These are phyloP conservation scores for Maniola hyperantus DNA, from an alignment of 2,888 invertebrate species.

Conservation along the genomic window DNA sequence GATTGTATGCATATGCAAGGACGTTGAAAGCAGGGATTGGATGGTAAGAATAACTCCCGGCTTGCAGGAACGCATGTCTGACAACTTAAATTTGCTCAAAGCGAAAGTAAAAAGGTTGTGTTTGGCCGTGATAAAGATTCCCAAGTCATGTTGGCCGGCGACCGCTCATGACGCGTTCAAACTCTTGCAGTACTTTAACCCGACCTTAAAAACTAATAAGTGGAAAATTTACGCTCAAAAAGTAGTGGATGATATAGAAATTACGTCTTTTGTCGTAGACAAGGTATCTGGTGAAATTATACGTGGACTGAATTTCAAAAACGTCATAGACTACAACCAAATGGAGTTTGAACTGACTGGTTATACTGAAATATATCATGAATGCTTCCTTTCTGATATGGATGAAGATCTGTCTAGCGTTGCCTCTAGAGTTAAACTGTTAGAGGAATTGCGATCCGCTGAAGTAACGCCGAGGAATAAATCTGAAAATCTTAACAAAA, in stretches of 20 bases:
- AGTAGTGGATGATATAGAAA: conserved; percentile 53
- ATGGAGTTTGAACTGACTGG: conserved; percentile 74
- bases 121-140: conserved; percentile 67
- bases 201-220: conserved; percentile 58
- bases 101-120: conserved; percentile 67
- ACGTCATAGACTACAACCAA: conserved; percentile 68
- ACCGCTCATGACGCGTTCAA: conserved; percentile 68
- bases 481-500: conserved; percentile 41
- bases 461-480: conserved; percentile 54
- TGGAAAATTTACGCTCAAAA: conserved; percentile 72
- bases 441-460: conserved; percentile 60
- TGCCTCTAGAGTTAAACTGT: conserved; percentile 64
- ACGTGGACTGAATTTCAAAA: conserved; percentile 67
- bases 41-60: conserved; percentile 66
- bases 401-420: conserved; percentile 66
- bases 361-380: conserved; percentile 69
- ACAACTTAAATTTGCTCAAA: conserved; percentile 61
- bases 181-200: conserved; percentile 73
- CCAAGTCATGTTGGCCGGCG: conserved; percentile 61
- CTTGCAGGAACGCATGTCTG: conserved; percentile 68
- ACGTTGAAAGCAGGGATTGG: conserved; percentile 68
- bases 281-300: conserved; percentile 70
- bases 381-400: conserved; percentile 59
- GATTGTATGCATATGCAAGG: conserved; percentile 71
- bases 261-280: conserved; percentile 67